Percentiles rank a stretch among this genome's conserved stretches.
Evolutionary conservation across 2,888 invertebrate genomes (phyloP).

Genomic region (Laspeyria flexula): DNA sequence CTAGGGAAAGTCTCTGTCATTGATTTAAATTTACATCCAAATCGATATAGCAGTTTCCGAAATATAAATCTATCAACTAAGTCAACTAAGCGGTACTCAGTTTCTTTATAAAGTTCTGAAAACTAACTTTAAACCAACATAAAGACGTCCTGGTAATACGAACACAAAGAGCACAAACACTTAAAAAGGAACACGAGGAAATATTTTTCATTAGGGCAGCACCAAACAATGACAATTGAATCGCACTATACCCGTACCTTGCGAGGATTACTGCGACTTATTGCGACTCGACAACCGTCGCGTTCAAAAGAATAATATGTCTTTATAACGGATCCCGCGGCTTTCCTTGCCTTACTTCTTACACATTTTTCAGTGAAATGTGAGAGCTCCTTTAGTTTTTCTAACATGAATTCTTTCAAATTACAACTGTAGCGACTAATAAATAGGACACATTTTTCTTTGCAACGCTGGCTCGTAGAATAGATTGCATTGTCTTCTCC

Average conservation of each 20-base stretch:
- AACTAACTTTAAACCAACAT: conserved; percentile 21
- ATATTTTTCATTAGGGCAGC: conserved; percentile 81
- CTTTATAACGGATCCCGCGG: conserved; percentile 82
- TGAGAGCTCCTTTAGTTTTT: conserved; percentile 73
- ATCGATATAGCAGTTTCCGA: no score
- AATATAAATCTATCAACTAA: no score
- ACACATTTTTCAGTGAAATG: conserved; percentile 84
- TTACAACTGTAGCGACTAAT: conserved; percentile 41
- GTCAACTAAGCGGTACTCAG: not conserved
- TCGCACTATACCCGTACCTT: conserved; percentile 76
- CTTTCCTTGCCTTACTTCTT: conserved; percentile 80
- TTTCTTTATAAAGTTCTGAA: conserved; percentile 12
- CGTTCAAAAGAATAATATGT: conserved; percentile 85
- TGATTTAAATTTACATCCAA: no score
- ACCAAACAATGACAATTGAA: conserved; percentile 77
- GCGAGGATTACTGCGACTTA: conserved; percentile 78
- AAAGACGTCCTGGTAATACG: conserved; percentile 25
- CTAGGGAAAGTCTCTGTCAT: no score
- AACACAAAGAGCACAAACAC: conserved; percentile 52
- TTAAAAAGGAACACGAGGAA: conserved; percentile 70
- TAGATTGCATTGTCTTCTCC: conserved; percentile 83
- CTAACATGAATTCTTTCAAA: conserved; percentile 29
- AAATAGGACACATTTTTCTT: conserved; percentile 37
- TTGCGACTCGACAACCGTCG: conserved; percentile 74
- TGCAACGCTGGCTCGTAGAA: conserved; percentile 52